Conservation (phyloP, 1,140 invertebrate genomes). For the Microplitis mediator region DNA sequence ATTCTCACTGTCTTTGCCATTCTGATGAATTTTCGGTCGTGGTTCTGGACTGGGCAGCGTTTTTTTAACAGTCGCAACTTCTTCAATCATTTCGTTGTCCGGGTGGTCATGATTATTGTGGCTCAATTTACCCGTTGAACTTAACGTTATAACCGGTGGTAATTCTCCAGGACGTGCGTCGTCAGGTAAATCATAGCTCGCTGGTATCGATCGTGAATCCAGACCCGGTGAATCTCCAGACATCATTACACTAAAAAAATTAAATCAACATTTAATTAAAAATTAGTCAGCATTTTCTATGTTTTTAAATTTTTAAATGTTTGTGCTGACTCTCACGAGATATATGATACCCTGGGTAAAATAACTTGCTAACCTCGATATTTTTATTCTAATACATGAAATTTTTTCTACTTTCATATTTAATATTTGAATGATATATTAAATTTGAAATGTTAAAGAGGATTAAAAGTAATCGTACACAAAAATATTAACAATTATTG, state of each 20-base stretch:
- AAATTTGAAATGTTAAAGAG: too few species aligned
- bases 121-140: slow-evolving; percentile 26
- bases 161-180: slow-evolving; percentile 45
- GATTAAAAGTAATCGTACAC: too few species aligned
- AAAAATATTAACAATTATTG: too few species aligned
- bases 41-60: slow-evolving; percentile 45
- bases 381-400: too few species aligned
- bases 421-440: too few species aligned
- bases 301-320: too few species aligned
- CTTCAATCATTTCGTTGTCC: slow-evolving; percentile 41
- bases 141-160: slow-evolving; percentile 17
- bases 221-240: slow-evolving; percentile 45
- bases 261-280: slow-evolving; percentile 13
- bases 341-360: too few species aligned
- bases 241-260: slow-evolving; percentile 53
- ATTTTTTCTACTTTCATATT: too few species aligned
- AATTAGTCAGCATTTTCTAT: neutral
- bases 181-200: slow-evolving; percentile 48
- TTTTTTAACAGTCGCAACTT: slow-evolving; percentile 41
- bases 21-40: slow-evolving; percentile 47
- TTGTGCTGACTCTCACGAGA: too few species aligned
- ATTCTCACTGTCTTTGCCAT: slow-evolving; percentile 43
- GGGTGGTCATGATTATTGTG: slow-evolving; percentile 20
- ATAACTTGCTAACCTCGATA: too few species aligned
- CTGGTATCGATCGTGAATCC: slow-evolving; percentile 41